Percentiles rank a stretch among this genome's conserved stretches.
phyloP scores from a whole-genome alignment of 2,113 vertebrate species.

The Dendropsophus ebraccatus region DNA sequence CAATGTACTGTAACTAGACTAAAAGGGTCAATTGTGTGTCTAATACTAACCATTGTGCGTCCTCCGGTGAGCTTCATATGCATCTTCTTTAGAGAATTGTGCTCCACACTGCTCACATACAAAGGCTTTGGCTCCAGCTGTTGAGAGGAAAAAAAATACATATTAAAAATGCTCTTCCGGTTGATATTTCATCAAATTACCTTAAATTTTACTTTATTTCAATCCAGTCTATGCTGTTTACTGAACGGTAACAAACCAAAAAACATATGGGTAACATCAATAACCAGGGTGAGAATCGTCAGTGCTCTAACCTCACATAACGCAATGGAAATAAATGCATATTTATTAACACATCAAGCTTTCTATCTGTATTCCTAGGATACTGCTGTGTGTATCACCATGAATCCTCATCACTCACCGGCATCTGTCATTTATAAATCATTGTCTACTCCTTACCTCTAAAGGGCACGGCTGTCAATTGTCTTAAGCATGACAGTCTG shows the following conservation, averaged over 20 bases:
- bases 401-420: neutral
- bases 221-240: neutral
- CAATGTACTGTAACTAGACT: neutral
- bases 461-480: constrained; percentile 9
- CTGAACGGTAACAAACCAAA: neutral
- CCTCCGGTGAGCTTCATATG: constrained; percentile 91
- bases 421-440: constrained; percentile 8
- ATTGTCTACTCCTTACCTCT: neutral
- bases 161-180: neutral
- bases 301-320: neutral
- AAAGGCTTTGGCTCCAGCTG: constrained; percentile 95
- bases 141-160: neutral
- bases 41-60: constrained; percentile 87
- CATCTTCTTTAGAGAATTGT: constrained; percentile 96
- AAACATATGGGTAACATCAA: too few species aligned
- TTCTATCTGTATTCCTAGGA: neutral
- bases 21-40: neutral
- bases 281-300: neutral
- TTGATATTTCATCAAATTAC: neutral
- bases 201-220: neutral
- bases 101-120: constrained; percentile 97
- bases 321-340: neutral
- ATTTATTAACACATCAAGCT: neutral
- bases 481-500: constrained; percentile 1
- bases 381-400: neutral